phyloP scores from a whole-genome alignment of 2,888 invertebrate species.

The Tiliacea citrago region DNA sequence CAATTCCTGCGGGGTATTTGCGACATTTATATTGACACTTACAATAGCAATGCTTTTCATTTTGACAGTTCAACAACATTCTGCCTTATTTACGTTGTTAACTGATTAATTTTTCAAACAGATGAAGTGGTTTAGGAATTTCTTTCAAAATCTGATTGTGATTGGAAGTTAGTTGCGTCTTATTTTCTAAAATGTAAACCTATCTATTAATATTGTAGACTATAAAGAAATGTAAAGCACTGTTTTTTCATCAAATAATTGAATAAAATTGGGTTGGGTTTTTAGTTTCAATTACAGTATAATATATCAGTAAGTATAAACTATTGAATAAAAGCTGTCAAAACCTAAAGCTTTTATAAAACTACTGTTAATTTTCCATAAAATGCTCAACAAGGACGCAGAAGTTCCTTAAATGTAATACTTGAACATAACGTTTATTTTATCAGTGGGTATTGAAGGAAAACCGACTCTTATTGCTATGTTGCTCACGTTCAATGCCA shows the following conservation, averaged over 20 bases:
- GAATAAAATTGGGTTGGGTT: background rate
- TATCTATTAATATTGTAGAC: background rate
- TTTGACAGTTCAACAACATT: background rate
- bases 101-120: background rate
- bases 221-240: background rate
- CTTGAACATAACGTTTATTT: slow-evolving; percentile 59
- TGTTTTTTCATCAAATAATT: background rate
- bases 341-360: slow-evolving; percentile 8
- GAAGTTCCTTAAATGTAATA: slow-evolving; percentile 53
- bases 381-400: slow-evolving; percentile 34
- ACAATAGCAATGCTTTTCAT: background rate
- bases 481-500: slow-evolving; percentile 63
- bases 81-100: too few relatives aligned
- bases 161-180: background rate
- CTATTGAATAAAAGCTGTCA: background rate
- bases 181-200: background rate
- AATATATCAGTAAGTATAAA: too few relatives aligned
- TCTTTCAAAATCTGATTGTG: background rate
- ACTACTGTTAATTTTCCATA: slow-evolving; percentile 24
- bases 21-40: background rate
- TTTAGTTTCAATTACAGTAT: too few relatives aligned
- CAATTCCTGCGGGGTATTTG: background rate
- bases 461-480: slow-evolving; percentile 58
- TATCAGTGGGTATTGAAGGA: slow-evolving; percentile 50
- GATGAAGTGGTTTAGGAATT: background rate